phyloP scores from a whole-genome alignment of 2,888 invertebrate species.

The Amiota communis region DNA sequence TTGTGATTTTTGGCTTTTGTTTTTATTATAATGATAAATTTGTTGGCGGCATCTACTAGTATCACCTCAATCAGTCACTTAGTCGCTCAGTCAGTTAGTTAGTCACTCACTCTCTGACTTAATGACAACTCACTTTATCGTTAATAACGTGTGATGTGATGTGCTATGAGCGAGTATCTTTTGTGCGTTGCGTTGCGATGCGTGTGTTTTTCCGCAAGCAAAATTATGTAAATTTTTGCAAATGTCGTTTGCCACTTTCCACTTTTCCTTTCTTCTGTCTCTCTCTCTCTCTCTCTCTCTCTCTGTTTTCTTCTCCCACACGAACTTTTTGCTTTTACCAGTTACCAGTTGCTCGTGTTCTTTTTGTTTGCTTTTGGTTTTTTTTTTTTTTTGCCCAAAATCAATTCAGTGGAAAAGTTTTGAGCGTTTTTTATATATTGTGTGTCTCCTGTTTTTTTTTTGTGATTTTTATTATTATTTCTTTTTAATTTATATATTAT shows the following conservation, averaged over 20 bases:
- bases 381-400: constrained; percentile 34
- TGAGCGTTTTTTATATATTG: constrained; percentile 37
- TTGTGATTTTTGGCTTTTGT: background rate
- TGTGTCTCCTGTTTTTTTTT: background rate
- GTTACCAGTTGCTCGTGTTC: background rate
- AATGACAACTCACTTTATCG: too few relatives aligned
- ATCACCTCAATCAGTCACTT: too few relatives aligned
- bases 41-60: too few relatives aligned
- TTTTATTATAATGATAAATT: background rate
- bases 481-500: constrained; percentile 15
- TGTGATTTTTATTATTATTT: background rate
- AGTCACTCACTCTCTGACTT: too few relatives aligned
- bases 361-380: background rate
- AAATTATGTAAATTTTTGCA: constrained; percentile 50
- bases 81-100: too few relatives aligned
- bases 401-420: constrained; percentile 65
- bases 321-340: background rate
- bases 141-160: too few relatives aligned
- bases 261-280: too few relatives aligned
- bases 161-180: too few relatives aligned
- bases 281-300: too few relatives aligned
- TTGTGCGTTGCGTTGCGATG: constrained; percentile 45
- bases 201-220: constrained; percentile 38
- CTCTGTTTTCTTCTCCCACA: too few relatives aligned
- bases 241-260: too few relatives aligned